Conservation (phyloP, 2,113 vertebrate genomes). For the human (Homo sapiens) region DNA sequence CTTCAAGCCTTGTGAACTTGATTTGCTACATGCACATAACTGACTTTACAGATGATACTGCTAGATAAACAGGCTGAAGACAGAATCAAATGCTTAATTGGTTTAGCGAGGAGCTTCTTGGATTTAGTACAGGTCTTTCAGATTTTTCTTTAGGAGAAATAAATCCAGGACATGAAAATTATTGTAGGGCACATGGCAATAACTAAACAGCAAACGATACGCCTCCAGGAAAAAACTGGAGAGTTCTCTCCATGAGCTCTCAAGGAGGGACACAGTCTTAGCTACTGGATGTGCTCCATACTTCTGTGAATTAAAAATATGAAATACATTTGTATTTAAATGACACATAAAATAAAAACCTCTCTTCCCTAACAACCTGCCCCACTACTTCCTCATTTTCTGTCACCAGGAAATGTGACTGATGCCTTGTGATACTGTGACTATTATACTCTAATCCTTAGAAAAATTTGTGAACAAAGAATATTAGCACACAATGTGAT, state of each 20-base stretch:
- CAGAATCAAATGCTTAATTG: constrained; percentile 51
- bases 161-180: constrained; percentile 19
- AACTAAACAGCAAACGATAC: not conserved
- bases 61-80: constrained; percentile 30
- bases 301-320: constrained; percentile 6
- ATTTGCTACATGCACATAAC: not conserved
- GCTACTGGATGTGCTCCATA: not conserved
- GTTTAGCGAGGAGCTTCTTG: not conserved
- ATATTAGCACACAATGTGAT: not conserved
- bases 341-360: not conserved
- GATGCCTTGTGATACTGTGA: not conserved
- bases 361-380: not conserved
- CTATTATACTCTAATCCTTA: not conserved
- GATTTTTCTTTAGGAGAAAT: constrained; percentile 32
- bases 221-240: not conserved
- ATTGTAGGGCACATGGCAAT: not conserved
- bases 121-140: not conserved
- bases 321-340: not conserved
- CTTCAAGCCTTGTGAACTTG: not conserved
- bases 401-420: not conserved
- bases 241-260: not conserved
- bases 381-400: not conserved
- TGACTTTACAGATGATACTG: constrained; percentile 5
- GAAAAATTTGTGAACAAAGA: not conserved
- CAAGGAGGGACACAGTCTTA: not conserved